Conservation (phyloP, 2,888 invertebrate species). For the Drosophila algonquin region DNA sequence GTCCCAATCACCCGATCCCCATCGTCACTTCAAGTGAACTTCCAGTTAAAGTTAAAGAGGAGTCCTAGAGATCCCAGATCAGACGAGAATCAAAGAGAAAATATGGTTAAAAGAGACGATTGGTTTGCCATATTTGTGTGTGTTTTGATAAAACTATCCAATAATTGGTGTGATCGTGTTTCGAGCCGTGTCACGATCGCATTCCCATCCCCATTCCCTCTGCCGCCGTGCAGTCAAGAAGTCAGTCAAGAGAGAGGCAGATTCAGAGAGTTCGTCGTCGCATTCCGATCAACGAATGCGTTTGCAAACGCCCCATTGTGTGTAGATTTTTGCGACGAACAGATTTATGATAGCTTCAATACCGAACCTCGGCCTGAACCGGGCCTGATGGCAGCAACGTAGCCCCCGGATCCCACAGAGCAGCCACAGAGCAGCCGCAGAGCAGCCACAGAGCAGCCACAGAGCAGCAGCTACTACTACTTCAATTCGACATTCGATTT, state of each 20-base stretch:
- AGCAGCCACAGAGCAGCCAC: constrained; percentile 15
- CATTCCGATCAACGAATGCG: constrained; percentile 67
- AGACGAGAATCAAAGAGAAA: not conserved
- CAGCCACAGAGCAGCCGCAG: constrained; percentile 17
- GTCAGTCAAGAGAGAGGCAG: constrained; percentile 38
- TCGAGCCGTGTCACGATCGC: constrained; percentile 18
- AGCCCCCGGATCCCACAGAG: constrained; percentile 21
- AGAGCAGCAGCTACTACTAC: not conserved
- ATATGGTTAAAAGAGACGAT: too few relatives aligned
- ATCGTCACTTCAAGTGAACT: not conserved
- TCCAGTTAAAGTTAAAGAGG: not conserved
- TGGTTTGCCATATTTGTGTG: not conserved
- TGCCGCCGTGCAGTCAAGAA: not conserved
- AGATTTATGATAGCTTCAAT: constrained; percentile 75
- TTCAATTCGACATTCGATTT: constrained; percentile 18
- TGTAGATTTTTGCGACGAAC: constrained; percentile 81
- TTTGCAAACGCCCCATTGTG: constrained; percentile 81
- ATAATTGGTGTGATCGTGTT: not conserved
- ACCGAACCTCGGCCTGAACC: constrained; percentile 30
- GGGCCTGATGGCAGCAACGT: constrained; percentile 30
- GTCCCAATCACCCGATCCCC: not conserved
- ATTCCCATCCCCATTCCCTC: constrained; percentile 35
- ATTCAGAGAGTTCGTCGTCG: constrained; percentile 43
- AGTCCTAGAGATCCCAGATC: not conserved
- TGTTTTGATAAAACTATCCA: not conserved